Evolutionary conservation across 2,113 vertebrate species (phyloP), one percentile per base, ranked within the genome.

Genomic region (Etia nguti): DNA sequence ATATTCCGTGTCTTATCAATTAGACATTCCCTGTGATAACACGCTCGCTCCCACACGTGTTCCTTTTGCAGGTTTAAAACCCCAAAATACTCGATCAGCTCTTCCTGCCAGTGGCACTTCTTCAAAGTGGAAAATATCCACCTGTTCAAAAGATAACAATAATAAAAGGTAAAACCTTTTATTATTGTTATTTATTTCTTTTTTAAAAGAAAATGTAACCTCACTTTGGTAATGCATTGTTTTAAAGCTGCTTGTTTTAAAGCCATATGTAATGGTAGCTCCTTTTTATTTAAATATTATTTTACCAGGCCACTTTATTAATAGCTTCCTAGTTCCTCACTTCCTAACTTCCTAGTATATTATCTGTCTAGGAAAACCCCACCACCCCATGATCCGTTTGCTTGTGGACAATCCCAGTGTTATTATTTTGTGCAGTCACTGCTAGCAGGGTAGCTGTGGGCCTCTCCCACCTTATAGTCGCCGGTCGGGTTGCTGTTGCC

Each of bases 1-100:
- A 90, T 81, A 82, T 70, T 56, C 79, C 50, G 15, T 36, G n/a
- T 85, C 54, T 65, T 46, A 82, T 92, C 86, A 90, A 88, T 91
- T 84, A 88, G 81, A 88, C 89, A 65, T 88, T 26, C 26, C 43
- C 52, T 65, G 79, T 48, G 50, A 89, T 84, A 80, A 83, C 59
- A 84, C 12, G 29, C 75, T 52, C 50, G 16, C 41, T n/a, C 48
- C 56, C 54, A 86, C 83, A 81, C 18, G 12, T 6, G 3, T 1
- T 11, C 29, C 82, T 62, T 26, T 29, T 73, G 36, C 5, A 43
- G 26, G 36, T 73, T 83, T 83, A 20, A 46, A 3, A 29, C 43
- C n/a, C 18, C 38, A 8, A 73, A 70, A 59, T 54, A 48, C 36
- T 18, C n/a, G 8, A 41, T 41, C 8, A 68, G 26, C n/a, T 43